Conservation (phyloP, 2,888 invertebrate species). For the Ophioninae sp. region DNA sequence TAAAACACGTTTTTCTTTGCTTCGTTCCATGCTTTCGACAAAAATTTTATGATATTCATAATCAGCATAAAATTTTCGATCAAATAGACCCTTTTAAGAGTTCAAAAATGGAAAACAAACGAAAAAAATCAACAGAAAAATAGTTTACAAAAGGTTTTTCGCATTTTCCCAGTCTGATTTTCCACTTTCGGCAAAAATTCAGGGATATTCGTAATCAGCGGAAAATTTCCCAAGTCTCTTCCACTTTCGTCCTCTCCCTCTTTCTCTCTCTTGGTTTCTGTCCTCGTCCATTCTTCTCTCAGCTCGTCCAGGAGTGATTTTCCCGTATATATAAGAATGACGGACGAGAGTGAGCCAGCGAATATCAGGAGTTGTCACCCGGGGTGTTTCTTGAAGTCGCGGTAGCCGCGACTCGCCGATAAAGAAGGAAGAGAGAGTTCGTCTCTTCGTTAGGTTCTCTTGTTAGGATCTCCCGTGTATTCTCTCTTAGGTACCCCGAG, state of each 20-base stretch:
- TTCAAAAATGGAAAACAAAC: no score
- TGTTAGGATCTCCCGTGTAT: slow-evolving; percentile 57
- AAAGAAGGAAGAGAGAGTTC: slow-evolving; percentile 55
- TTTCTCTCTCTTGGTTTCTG: slow-evolving; percentile 9
- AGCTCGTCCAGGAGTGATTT: slow-evolving; percentile 2
- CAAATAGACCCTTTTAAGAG: no score
- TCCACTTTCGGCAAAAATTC: no score
- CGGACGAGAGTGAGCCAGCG: slow-evolving; percentile 24
- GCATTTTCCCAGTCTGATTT: no score
- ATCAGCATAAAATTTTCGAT: no score
- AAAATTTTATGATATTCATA: no score
- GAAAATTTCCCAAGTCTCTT: no score
- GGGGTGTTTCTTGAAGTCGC: slow-evolving; percentile 40
- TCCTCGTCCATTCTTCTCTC: background rate
- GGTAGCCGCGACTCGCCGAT: slow-evolving; percentile 61
- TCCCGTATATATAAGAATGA: slow-evolving; percentile 1
- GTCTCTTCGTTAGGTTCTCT: slow-evolving; percentile 69
- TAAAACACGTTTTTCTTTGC: no score
- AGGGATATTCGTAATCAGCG: no score
- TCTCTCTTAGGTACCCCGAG: background rate
- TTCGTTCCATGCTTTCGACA: no score
- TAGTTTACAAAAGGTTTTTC: no score
- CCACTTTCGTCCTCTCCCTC: background rate
- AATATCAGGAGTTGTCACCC: slow-evolving; percentile 24
- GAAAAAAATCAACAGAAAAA: no score